These are phyloP conservation scores for Mus musculus DNA, from an alignment of 2,113 vertebrate species.

Conservation along the genomic window GRCm39 chr9:110905001-110905500, in stretches of 20 bases:
- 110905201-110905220: neutral
- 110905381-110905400: slow-evolving; percentile 1
- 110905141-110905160: neutral
- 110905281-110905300: neutral
- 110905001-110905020: neutral
- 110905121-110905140: neutral
- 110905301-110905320: neutral
- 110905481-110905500: neutral
- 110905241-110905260: neutral
- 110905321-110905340: neutral
- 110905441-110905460: neutral
- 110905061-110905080: neutral
- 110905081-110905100: neutral
- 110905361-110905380: neutral
- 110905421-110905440: neutral
- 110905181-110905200: neutral
- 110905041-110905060: neutral
- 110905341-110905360: neutral
- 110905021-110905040: neutral
- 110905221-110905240: neutral
- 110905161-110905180: neutral
- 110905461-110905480: neutral
- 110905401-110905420: neutral
- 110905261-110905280: neutral
- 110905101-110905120: neutral